Conservation (phyloP, 2,113 vertebrate species). For the Bettongia penicillata region DNA sequence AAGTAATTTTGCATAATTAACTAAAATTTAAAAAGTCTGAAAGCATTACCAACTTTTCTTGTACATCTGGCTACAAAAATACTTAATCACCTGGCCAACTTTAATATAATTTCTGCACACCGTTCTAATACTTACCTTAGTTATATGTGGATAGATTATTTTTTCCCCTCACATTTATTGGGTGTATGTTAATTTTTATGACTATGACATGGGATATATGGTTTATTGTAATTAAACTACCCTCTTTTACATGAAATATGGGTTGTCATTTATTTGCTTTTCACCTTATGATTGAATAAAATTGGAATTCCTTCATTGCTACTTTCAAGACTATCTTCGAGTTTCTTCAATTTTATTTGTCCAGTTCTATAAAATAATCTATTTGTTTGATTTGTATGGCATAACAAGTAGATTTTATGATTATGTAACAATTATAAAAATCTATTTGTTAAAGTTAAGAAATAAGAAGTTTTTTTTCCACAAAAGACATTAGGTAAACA, state of each 20-base stretch:
- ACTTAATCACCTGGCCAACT: constrained; percentile 41
- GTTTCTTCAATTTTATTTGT: no score
- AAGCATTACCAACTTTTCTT: background rate
- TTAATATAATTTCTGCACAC: constrained; percentile 15
- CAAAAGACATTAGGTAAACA: no score
- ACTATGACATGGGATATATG: background rate
- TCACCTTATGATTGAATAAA: background rate
- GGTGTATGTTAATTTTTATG: constrained; percentile 9
- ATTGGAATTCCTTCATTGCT: no score
- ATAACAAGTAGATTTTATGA: no score
- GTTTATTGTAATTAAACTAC: background rate
- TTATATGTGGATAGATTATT: constrained; percentile 31
- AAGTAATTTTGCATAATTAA: constrained; percentile 16
- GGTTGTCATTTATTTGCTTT: background rate
- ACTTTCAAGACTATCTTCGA: no score
- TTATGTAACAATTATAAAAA: no score
- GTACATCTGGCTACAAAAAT: background rate
- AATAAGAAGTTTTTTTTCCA: no score
- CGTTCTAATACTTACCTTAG: constrained; percentile 48
- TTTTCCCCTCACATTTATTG: background rate
- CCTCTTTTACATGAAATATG: background rate
- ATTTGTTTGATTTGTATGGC: no score
- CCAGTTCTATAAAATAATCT: no score
- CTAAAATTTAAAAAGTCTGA: constrained; percentile 25
- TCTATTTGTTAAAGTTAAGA: no score